Conservation (phyloP, 2,113 vertebrate genomes). For the Brienomyrus longianalis region DNA sequence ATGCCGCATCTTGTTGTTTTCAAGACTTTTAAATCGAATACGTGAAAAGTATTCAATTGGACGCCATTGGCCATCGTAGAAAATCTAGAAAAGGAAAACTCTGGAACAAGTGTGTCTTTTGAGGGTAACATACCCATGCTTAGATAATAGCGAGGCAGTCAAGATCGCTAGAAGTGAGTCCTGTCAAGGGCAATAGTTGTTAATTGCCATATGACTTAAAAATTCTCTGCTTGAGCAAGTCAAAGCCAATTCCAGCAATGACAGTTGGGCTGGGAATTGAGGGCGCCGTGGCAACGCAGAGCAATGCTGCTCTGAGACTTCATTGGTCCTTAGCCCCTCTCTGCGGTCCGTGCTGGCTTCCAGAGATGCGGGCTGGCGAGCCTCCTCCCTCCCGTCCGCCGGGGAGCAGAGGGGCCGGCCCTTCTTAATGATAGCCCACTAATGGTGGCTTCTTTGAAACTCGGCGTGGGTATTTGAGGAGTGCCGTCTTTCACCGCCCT, state of each 20-base stretch:
- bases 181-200: slow-evolving; percentile 44
- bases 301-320: slow-evolving; percentile 58
- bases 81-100: slow-evolving; percentile 27
- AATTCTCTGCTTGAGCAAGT: slow-evolving; percentile 69
- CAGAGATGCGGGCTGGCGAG: slow-evolving; percentile 47
- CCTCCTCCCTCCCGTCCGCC: slow-evolving; percentile 42
- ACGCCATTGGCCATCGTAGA: slow-evolving; percentile 23
- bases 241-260: slow-evolving; percentile 61
- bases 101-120: slow-evolving; percentile 26
- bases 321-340: slow-evolving; percentile 56
- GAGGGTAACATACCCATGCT: slow-evolving; percentile 38
- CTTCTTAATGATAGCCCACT: slow-evolving; percentile 56
- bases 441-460: slow-evolving; percentile 63
- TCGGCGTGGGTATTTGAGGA: slow-evolving; percentile 53
- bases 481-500: slow-evolving; percentile 61
- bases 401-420: slow-evolving; percentile 46
- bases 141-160: slow-evolving; percentile 43
- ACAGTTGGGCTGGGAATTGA: slow-evolving; percentile 75
- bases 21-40: background rate
- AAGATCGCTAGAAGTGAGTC: slow-evolving; percentile 41
- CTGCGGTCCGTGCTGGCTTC: slow-evolving; percentile 39
- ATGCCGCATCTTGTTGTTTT: background rate
- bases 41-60: background rate
- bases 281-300: slow-evolving; percentile 48
- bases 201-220: slow-evolving; percentile 62